Percentiles rank a stretch among this genome's conserved stretches.
Conservation (phyloP, 2,888 invertebrate genomes). For the Unio delphinus region DNA sequence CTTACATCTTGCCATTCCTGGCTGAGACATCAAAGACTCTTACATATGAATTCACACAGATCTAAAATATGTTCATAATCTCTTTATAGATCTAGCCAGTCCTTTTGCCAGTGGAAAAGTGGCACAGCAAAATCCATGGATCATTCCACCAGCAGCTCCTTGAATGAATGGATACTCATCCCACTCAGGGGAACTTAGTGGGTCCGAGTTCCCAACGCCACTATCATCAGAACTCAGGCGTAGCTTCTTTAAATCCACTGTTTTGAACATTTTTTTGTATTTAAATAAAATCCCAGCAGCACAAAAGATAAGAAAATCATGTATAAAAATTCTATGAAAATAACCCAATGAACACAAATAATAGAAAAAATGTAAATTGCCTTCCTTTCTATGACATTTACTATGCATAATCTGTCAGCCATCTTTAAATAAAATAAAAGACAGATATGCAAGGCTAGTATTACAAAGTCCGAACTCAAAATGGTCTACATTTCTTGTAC, state of each 20-base stretch:
- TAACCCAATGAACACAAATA: no score
- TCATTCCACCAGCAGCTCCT: conserved; percentile 50
- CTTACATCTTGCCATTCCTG: no score
- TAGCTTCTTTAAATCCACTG: conserved; percentile 69
- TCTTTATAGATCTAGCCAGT: conserved; percentile 60
- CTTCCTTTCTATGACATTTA: no score
- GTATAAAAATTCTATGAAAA: no score
- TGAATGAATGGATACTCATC: conserved; percentile 60
- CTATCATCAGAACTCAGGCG: conserved; percentile 58
- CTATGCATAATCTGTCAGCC: no score
- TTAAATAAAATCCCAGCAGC: background rate
- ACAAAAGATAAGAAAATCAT: background rate
- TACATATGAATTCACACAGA: no score
- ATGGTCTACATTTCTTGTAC: no score
- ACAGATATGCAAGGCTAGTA: no score
- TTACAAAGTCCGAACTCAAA: no score
- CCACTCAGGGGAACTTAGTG: conserved; percentile 61
- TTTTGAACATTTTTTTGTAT: background rate
- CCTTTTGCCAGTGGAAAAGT: conserved; percentile 65
- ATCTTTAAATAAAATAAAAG: no score
- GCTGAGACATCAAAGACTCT: no score
- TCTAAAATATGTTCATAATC: conserved; percentile 35
- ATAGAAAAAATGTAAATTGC: no score
- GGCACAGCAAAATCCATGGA: conserved; percentile 66
- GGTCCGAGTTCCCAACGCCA: conserved; percentile 50